These are phyloP conservation scores for Sinocyclocheilus anshuiensis DNA, from an alignment of 2,113 vertebrate species.

Conservation along the genomic window DNA sequence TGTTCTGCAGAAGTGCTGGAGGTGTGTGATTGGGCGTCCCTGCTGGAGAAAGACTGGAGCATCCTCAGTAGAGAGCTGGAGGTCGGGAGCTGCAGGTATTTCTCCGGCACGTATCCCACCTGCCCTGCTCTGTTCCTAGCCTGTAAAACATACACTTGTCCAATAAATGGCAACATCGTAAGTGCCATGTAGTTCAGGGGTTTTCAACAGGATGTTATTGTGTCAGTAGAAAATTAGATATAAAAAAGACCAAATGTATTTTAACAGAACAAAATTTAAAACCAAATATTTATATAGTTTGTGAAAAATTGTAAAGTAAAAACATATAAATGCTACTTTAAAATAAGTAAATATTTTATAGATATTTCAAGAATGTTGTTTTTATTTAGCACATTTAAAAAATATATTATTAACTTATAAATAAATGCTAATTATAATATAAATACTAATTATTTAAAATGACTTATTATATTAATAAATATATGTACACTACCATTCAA, in stretches of 20 bases:
- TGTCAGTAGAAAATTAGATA: background rate
- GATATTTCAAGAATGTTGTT: background rate
- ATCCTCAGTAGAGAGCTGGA: conserved; percentile 96
- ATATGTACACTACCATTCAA: background rate
- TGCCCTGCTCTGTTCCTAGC: conserved; percentile 91
- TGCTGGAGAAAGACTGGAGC: conserved; percentile 91
- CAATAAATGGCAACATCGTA: background rate
- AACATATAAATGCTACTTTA: background rate
- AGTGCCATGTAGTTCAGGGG: background rate
- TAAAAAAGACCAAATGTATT: background rate
- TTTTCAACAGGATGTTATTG: background rate
- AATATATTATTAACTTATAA: too few species aligned
- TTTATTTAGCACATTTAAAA: background rate
- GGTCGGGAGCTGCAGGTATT: conserved; percentile 94
- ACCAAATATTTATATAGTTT: background rate
- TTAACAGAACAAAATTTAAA: background rate
- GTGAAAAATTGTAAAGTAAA: background rate
- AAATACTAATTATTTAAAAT: background rate
- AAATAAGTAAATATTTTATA: background rate
- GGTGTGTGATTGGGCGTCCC: conserved; percentile 91
- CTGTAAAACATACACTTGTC: conserved; percentile 66
- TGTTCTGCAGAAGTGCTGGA: conserved; percentile 92
- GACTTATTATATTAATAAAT: background rate
- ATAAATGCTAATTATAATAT: background rate
- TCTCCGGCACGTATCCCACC: conserved; percentile 95